Conservation (phyloP, 1,140 invertebrate species). For the Cydia strobilella region DNA sequence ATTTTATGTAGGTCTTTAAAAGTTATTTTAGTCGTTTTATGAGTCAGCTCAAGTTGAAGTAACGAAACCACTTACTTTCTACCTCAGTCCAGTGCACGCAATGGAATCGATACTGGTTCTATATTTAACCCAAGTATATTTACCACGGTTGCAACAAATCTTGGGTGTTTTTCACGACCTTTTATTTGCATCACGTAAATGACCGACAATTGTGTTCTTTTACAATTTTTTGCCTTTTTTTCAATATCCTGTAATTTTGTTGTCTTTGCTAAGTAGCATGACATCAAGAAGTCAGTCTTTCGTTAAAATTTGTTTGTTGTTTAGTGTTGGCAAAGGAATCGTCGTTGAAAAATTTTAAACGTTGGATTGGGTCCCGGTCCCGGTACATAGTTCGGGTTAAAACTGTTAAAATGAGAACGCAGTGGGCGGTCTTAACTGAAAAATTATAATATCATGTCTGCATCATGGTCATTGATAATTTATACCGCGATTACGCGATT, state of each 20-base stretch:
- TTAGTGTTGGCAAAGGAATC: slow-evolving; percentile 10
- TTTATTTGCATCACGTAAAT: slow-evolving; percentile 12
- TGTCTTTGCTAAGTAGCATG: slow-evolving; percentile 22
- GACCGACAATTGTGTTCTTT: slow-evolving; percentile 18
- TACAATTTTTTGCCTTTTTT: slow-evolving; percentile 10
- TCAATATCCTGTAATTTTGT: slow-evolving; percentile 23
- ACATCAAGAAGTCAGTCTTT: not conserved
- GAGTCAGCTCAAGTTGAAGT: slow-evolving; percentile 19
- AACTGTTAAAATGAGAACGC: slow-evolving; percentile 9
- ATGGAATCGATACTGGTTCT: slow-evolving; percentile 29
- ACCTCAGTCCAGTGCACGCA: slow-evolving; percentile 25
- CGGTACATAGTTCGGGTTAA: slow-evolving; percentile 6
- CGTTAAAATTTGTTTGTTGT: not conserved
- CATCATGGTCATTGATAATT: slow-evolving; percentile 4
- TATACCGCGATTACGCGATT: not conserved
- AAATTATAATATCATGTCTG: not conserved
- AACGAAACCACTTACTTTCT: slow-evolving; percentile 25
- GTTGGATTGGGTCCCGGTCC: slow-evolving; percentile 1
- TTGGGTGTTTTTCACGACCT: slow-evolving; percentile 1
- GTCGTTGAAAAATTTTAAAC: not conserved
- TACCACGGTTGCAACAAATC: slow-evolving; percentile 16
- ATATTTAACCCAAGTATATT: slow-evolving; percentile 26
- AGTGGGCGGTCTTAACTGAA: slow-evolving; percentile 1
- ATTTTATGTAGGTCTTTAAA: not conserved
- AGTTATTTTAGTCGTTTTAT: slow-evolving; percentile 20